phyloP scores from a whole-genome alignment of 2,113 vertebrate species.

The Callionymus lyra region DNA sequence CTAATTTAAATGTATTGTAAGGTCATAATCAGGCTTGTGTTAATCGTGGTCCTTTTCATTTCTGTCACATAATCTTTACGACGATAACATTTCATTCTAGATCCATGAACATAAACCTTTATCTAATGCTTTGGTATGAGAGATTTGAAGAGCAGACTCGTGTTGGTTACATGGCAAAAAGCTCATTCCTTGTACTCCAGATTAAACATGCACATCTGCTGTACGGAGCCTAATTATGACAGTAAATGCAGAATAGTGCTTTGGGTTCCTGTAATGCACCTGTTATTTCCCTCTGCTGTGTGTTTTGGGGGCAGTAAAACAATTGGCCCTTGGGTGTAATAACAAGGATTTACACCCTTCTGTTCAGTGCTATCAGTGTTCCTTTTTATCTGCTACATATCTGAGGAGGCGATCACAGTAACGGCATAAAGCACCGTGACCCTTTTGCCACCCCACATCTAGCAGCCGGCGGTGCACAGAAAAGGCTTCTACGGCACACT shows the following conservation, averaged over 20 bases:
- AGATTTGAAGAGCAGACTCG: too few relatives aligned
- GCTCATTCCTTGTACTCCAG: too few relatives aligned
- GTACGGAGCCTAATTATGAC: too few relatives aligned
- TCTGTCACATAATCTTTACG: too few relatives aligned
- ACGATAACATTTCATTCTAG: too few relatives aligned
- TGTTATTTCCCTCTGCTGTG: slow-evolving; percentile 19
- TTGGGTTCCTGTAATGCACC: slow-evolving; percentile 13
- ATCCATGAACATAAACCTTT: too few relatives aligned
- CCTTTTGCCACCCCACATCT: slow-evolving; percentile 13
- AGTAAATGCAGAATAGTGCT: background rate
- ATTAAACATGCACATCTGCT: too few relatives aligned
- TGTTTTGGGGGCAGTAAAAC: slow-evolving; percentile 25
- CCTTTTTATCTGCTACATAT: slow-evolving; percentile 26
- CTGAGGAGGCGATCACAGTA: slow-evolving; percentile 18
- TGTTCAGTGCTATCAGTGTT: slow-evolving; percentile 23
- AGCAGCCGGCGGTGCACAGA: slow-evolving; percentile 10
- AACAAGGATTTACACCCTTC: slow-evolving; percentile 40
- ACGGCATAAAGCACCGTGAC: slow-evolving; percentile 20
- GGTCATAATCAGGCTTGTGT: too few relatives aligned
- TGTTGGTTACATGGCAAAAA: too few relatives aligned
- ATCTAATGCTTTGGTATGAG: too few relatives aligned
- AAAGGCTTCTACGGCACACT: background rate
- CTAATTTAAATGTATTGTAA: too few relatives aligned
- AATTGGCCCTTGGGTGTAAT: slow-evolving; percentile 30
- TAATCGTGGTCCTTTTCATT: too few relatives aligned